Base-by-base conservation (phyloP, 2,888 invertebrate genomes). In the Argynnis bischoffii region DNA sequence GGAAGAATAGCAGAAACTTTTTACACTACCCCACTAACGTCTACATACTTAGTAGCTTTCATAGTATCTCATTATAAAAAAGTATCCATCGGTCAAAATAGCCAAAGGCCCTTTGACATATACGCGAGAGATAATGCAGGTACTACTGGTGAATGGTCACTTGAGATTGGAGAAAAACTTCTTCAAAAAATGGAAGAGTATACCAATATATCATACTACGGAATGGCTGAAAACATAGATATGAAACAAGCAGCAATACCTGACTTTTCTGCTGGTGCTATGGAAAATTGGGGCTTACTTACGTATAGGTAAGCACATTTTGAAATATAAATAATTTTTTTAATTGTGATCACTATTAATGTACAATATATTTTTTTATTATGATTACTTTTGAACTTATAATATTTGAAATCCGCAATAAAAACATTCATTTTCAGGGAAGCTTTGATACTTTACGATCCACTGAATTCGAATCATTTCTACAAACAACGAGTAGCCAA, bases 201-300 rank as follows among this genome's bases (percentile, higher is more conserved):
- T 81, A 94, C 96, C 75, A 92, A 77, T 0, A 76, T 89, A 50
- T 64, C 86, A 0, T 94, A 94, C 72, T 87, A 94, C 55, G 77
- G 82, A 0, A 95, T 95, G 90, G 92, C 93, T 6, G 21, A 55
- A 0, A 79, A 88, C 48, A 81, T 93, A 72, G 78, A 85, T 63
- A 92, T 95, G 80, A 96, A 97, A 78, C 95, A 96, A 76, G 95
- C 96, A 11, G 96, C 96, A 1, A 94, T 97, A 67, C 96, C 97
- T 4, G 96, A 97, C 78, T 96, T 97, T 81, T 93, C 95, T 46
- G 95, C 95, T 76, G 96, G 96, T 66, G 97, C 97, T 67, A 97
- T 97, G 97, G 97, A 97, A 84, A 97, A 97, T 79, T 97, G 97
- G 96, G 97, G 97, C 6, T 90, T 97, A 46, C 93, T 96, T 50